Conservation (phyloP, 2,797 vertebrate genomes). For the Myripristis murdjan region DNA sequence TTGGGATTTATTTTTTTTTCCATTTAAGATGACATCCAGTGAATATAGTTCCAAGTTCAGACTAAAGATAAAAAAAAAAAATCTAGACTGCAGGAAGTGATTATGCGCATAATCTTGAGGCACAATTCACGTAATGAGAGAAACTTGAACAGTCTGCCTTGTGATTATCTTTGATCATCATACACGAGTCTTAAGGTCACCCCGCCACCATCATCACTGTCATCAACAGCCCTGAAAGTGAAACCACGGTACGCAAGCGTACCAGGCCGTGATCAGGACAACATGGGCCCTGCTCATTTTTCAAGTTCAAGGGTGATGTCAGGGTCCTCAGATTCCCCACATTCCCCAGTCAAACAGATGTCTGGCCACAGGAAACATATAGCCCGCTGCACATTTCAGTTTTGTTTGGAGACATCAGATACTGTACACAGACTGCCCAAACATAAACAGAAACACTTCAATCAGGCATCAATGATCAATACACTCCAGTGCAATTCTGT, state of each 20-base stretch:
- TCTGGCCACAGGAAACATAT: constrained; percentile 60
- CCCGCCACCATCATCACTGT: constrained; percentile 21
- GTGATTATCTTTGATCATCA: neutral
- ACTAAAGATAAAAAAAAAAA: too few relatives aligned
- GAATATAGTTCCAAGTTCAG: too few relatives aligned
- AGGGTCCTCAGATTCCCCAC: constrained; percentile 70
- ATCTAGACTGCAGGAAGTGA: too few relatives aligned
- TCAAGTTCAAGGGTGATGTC: constrained; percentile 73
- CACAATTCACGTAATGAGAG: neutral
- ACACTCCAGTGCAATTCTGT: neutral
- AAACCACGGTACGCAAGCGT: constrained; percentile 19
- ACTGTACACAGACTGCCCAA: constrained; percentile 31
- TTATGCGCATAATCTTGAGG: neutral
- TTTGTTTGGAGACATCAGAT: constrained; percentile 63
- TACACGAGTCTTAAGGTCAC: constrained; percentile 25
- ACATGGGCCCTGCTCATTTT: constrained; percentile 61
- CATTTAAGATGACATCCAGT: too few relatives aligned
- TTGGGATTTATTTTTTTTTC: too few relatives aligned
- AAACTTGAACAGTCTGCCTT: neutral
- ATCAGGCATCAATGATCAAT: neutral
- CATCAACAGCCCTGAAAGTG: constrained; percentile 40
- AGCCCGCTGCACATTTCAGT: constrained; percentile 52
- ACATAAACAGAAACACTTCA: constrained; percentile 50
- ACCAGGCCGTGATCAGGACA: constrained; percentile 34
- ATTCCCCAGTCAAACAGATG: constrained; percentile 71